Evolutionary conservation across 2,888 invertebrate species (phyloP), one percentile per base, ranked within the genome.

Genomic region (Perithous albicinctus): DNA sequence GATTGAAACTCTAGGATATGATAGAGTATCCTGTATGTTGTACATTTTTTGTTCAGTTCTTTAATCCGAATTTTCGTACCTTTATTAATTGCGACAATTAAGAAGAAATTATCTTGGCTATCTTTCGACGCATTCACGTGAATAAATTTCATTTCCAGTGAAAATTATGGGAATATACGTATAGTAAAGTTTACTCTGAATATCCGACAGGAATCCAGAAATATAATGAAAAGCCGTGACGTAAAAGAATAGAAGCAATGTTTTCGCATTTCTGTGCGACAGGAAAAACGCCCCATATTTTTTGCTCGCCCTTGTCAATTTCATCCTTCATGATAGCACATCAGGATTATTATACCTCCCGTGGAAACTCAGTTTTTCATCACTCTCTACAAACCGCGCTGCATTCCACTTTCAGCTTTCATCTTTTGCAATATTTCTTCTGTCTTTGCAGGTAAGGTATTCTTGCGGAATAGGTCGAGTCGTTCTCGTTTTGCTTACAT

Each of bases 321-420:
- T 73, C 12, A 46, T 23, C 61, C 23, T 1, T 32, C 56, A 38
- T 4, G 8, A 29, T 23, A 38, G 54, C 18, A 18, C 15, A 35
- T 32, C 10, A 48, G 7, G 1, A 66, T 48, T 66, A 48, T 66
- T 66, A 66, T 66, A 32, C 41, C 29, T n/a, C 1, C 8, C 64
- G 43, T 8, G 26, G 38, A 64, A 64, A 64, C 41, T 1, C 15
- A 29, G 64, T 23, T 15, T 43, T 8, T 43, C 26, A 6, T 64
- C n/a, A 43, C 15, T 10, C 15, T 15, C 23, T 15, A 7, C 38
- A 43, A 64, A 56, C 12, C 20, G 8, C 7, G 8, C n/a, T 26
- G 15, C 15, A 23, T 43, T 43, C 15, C 26, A 26, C 7, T 64
- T 64, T 43, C 2, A 43, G 64, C 64, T 64, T 64, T 15, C 32